These are phyloP conservation scores for Stenotaenia linearis DNA, from an alignment of 2,888 invertebrate species.

Conservation along the genomic window DNA sequence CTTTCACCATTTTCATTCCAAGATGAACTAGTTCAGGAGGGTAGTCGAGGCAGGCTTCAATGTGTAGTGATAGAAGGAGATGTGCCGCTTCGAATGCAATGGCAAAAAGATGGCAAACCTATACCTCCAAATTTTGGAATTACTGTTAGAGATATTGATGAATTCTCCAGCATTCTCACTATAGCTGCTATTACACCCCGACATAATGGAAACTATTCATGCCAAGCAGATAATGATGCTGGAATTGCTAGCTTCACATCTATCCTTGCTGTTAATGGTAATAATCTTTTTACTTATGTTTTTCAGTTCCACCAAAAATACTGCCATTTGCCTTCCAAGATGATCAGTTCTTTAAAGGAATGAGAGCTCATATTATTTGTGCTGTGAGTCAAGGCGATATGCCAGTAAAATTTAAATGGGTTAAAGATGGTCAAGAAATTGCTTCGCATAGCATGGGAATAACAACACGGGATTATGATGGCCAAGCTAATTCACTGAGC, in stretches of 20 bases:
- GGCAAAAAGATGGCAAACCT: constrained; percentile 45
- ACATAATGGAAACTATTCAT: constrained; percentile 47
- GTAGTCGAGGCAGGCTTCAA: background rate
- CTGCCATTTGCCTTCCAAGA: constrained; percentile 69
- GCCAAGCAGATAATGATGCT: constrained; percentile 36
- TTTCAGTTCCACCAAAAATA: constrained; percentile 66
- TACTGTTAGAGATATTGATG: constrained; percentile 41
- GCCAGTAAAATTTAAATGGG: constrained; percentile 70
- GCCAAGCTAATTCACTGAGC: constrained; percentile 40
- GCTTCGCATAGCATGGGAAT: constrained; percentile 41
- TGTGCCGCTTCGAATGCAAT: constrained; percentile 44
- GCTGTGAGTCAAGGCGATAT: constrained; percentile 70
- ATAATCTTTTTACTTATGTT: background rate
- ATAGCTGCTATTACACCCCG: constrained; percentile 43
- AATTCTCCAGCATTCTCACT: constrained; percentile 44
- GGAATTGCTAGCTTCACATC: background rate
- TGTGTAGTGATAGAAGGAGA: constrained; percentile 39
- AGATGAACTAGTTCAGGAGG: constrained; percentile 21
- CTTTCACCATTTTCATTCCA: constrained; percentile 21
- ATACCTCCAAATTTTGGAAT: constrained; percentile 40
- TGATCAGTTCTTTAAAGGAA: constrained; percentile 64
- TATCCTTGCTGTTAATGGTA: constrained; percentile 8
- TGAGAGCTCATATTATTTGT: constrained; percentile 66
- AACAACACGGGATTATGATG: constrained; percentile 38
- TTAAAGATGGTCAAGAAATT: constrained; percentile 44